Evolutionary conservation across 2,888 invertebrate genomes (phyloP).

Genomic region (Phalangium opilio): DNA sequence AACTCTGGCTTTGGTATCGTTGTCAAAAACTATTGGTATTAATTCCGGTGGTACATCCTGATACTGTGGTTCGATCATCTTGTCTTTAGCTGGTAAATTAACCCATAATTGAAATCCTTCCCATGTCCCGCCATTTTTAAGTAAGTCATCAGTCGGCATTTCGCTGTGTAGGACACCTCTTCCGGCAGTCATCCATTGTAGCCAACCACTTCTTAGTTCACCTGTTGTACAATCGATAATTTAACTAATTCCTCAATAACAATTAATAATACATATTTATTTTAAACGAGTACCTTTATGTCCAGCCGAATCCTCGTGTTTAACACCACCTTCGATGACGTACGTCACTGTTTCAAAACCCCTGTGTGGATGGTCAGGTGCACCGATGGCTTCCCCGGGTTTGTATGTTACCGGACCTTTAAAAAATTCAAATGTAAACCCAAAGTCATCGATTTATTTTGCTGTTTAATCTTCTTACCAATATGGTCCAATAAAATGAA

Average conservation of each 20-base stretch:
- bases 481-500: slow-evolving; percentile 26
- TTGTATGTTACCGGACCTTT: slow-evolving; percentile 10
- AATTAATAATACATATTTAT: no score
- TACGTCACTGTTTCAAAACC: slow-evolving; percentile 28
- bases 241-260: no score
- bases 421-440: no score
- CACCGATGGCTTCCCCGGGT: slow-evolving; percentile 22
- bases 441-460: no score
- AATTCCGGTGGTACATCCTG: slow-evolving; percentile 24
- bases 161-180: slow-evolving; percentile 27
- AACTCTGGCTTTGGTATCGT: slow-evolving; percentile 21
- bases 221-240: background rate
- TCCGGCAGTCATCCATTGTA: slow-evolving; percentile 28
- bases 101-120: slow-evolving; percentile 27
- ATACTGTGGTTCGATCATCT: slow-evolving; percentile 24
- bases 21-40: slow-evolving; percentile 20
- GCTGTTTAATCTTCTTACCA: slow-evolving; percentile 20
- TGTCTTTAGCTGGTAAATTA: slow-evolving; percentile 24
- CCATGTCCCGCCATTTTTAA: slow-evolving; percentile 19
- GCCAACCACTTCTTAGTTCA: slow-evolving; percentile 14
- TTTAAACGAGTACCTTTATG: slow-evolving; percentile 25
- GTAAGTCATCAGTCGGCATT: slow-evolving; percentile 24
- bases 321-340: slow-evolving; percentile 24
- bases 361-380: slow-evolving; percentile 27
- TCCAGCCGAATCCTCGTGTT: slow-evolving; percentile 26